Conservation (phyloP, 2,888 invertebrate genomes). For the Parapristionchus giblindavisi region DNA sequence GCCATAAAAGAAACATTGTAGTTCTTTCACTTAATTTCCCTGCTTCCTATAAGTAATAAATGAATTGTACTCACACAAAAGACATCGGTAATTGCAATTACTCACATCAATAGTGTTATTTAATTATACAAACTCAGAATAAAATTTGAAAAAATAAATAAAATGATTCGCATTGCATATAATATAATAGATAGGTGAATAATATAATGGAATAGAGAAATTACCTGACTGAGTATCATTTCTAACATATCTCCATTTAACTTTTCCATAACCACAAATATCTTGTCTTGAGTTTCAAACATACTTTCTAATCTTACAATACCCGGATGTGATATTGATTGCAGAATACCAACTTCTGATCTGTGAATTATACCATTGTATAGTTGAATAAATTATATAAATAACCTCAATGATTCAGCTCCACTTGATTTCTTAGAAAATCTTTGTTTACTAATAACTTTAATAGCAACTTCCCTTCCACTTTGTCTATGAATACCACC, state of each 20-base stretch:
- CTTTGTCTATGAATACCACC: constrained; percentile 77
- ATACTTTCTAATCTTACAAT: constrained; percentile 89
- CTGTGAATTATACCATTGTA: not conserved
- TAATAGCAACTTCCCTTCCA: constrained; percentile 68
- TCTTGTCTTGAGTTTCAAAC: constrained; percentile 97
- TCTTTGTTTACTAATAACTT: constrained; percentile 68
- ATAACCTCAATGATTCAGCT: constrained; percentile 54
- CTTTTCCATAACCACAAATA: constrained; percentile 99
- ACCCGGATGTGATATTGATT: constrained; percentile 72
- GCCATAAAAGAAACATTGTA: constrained; percentile 69
- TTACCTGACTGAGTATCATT: constrained; percentile 63
- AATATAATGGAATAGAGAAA: too few species aligned
- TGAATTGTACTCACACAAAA: too few species aligned
- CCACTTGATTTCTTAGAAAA: constrained; percentile 62
- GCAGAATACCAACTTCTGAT: constrained; percentile 52
- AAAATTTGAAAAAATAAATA: too few species aligned
- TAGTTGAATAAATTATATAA: too few species aligned
- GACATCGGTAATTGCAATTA: too few species aligned
- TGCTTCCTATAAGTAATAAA: constrained; percentile 70
- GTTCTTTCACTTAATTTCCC: constrained; percentile 91
- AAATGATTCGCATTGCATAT: too few species aligned
- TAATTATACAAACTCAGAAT: too few species aligned
- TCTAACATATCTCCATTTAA: constrained; percentile 96
- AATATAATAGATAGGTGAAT: too few species aligned
- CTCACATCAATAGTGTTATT: too few species aligned